phyloP scores from a whole-genome alignment of 2,888 invertebrate species.

The Theretra japonica region DNA sequence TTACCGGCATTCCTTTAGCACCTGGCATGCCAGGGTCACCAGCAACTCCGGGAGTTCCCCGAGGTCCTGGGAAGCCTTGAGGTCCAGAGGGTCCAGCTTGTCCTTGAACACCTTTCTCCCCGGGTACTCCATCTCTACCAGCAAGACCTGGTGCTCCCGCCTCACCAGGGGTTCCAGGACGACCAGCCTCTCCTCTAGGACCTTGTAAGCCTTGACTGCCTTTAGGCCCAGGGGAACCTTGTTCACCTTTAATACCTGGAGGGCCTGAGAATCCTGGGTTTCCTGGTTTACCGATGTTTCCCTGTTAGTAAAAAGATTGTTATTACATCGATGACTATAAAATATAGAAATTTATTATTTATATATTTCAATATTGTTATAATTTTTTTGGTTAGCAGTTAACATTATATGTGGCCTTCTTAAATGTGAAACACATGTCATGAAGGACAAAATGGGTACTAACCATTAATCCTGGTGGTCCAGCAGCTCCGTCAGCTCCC shows the following conservation, averaged over 20 bases:
- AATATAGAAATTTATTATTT: background rate
- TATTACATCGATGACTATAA: background rate
- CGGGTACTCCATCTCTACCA: slow-evolving; percentile 92
- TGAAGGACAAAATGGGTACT: slow-evolving; percentile 43
- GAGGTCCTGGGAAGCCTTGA: slow-evolving; percentile 92
- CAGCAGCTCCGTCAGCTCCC: slow-evolving; percentile 91
- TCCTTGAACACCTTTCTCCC: slow-evolving; percentile 92
- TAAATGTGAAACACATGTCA: too few relatives aligned
- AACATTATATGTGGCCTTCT: too few relatives aligned
- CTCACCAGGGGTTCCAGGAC: slow-evolving; percentile 91
- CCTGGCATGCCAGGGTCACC: slow-evolving; percentile 91
- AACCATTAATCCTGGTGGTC: slow-evolving; percentile 91
- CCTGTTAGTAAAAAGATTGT: slow-evolving; percentile 73
- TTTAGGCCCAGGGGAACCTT: slow-evolving; percentile 89
- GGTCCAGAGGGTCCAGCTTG: slow-evolving; percentile 89
- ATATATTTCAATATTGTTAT: too few relatives aligned
- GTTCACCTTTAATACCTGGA: slow-evolving; percentile 92
- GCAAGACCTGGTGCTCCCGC: slow-evolving; percentile 89
- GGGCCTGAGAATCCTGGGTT: slow-evolving; percentile 93
- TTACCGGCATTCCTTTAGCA: slow-evolving; percentile 89
- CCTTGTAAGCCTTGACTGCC: slow-evolving; percentile 93
- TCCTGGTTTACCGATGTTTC: slow-evolving; percentile 92
- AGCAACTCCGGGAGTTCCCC: slow-evolving; percentile 90
- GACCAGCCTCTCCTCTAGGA: slow-evolving; percentile 91
- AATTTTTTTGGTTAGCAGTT: too few relatives aligned